Conservation (phyloP, 2,113 vertebrate genomes). For the Diadophis punctatus region DNA sequence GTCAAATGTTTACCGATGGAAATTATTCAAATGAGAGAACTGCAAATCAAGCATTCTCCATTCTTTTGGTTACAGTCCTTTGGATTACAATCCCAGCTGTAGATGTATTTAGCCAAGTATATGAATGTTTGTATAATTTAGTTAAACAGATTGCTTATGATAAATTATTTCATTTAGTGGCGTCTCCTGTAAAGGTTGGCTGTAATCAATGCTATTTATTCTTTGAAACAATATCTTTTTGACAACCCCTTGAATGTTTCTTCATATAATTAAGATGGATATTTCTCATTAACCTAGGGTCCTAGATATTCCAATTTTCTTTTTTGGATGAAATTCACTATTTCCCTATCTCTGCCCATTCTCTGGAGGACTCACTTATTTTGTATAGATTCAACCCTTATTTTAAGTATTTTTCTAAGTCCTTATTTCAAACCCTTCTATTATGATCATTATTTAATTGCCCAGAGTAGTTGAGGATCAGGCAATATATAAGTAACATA, state of each 20-base stretch:
- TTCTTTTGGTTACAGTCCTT: background rate
- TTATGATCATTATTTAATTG: background rate
- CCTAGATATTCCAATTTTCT: background rate
- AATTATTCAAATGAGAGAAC: background rate
- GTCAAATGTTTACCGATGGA: background rate
- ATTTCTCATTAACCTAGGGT: background rate
- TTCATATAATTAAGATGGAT: background rate
- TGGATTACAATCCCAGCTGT: background rate
- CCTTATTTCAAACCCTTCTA: background rate
- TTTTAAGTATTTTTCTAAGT: background rate
- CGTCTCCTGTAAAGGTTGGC: background rate
- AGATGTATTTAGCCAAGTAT: background rate
- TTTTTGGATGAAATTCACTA: background rate
- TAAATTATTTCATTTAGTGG: background rate
- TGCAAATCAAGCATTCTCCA: background rate
- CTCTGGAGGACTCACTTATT: background rate
- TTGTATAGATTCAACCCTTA: background rate
- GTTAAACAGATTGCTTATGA: background rate
- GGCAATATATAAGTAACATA: background rate
- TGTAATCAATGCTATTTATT: background rate
- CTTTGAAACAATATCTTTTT: background rate
- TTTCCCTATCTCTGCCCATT: background rate
- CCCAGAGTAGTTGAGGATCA: background rate
- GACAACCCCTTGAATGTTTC: background rate
- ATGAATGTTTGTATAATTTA: background rate